phyloP scores from a whole-genome alignment of 2,113 vertebrate species.

The Oostethus manadensis region DNA sequence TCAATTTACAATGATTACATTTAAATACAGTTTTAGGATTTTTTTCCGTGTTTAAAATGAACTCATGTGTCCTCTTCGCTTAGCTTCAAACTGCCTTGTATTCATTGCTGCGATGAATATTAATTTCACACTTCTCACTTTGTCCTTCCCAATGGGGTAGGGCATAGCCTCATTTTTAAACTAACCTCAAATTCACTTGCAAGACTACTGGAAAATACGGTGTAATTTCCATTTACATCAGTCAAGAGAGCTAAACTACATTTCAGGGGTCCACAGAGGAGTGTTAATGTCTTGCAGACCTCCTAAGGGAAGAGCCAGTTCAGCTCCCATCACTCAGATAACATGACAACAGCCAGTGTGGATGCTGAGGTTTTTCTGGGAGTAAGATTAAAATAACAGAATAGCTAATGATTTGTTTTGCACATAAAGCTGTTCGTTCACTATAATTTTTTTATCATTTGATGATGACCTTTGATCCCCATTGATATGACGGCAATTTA shows the following conservation, averaged over 20 bases:
- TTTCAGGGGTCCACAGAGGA: slow-evolving; percentile 5
- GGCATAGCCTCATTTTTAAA: slow-evolving; percentile 23
- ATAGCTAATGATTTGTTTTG: slow-evolving; percentile 7
- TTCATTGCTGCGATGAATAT: slow-evolving; percentile 31
- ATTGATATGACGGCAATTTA: too few relatives aligned
- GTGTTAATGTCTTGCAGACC: slow-evolving; percentile 10
- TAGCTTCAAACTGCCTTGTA: neutral
- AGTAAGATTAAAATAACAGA: slow-evolving; percentile 7
- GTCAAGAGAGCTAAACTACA: slow-evolving; percentile 5
- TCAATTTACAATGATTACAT: neutral
- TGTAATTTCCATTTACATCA: slow-evolving; percentile 24
- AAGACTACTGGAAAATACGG: slow-evolving; percentile 11
- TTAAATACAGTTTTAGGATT: neutral
- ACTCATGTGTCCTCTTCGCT: neutral
- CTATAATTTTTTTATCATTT: too few relatives aligned
- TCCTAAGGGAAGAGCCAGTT: slow-evolving; percentile 4
- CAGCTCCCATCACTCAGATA: slow-evolving; percentile 3
- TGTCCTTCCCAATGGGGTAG: slow-evolving; percentile 20
- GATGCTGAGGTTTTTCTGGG: slow-evolving; percentile 2
- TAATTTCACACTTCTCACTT: slow-evolving; percentile 35
- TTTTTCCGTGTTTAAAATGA: neutral
- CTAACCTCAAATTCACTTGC: slow-evolving; percentile 24
- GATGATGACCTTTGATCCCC: too few relatives aligned
- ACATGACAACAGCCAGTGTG: neutral
- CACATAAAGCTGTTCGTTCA: neutral